phyloP scores from a whole-genome alignment of 2,888 invertebrate species.

The Melieria picta region DNA sequence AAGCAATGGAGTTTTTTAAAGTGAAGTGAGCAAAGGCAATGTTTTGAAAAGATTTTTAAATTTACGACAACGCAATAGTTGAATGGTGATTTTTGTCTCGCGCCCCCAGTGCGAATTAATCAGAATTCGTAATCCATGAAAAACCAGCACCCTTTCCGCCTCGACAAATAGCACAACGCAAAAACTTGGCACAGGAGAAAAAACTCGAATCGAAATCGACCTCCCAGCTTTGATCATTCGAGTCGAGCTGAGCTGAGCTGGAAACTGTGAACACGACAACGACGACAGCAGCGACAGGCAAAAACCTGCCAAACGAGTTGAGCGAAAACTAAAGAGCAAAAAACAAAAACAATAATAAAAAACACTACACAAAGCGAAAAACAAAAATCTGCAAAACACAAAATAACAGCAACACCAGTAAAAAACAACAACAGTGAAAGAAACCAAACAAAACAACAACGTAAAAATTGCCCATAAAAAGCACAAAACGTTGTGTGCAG shows the following conservation, averaged over 20 bases:
- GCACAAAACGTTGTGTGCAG: too few relatives aligned
- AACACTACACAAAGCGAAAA: constrained; percentile 19
- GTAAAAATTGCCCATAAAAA: too few relatives aligned
- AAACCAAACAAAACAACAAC: constrained; percentile 18
- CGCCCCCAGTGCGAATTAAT: too few relatives aligned
- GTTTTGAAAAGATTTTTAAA: too few relatives aligned
- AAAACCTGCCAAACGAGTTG: constrained; percentile 57
- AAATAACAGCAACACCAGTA: constrained; percentile 22
- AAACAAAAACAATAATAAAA: constrained; percentile 40
- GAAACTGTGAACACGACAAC: constrained; percentile 28
- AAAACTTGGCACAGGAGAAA: too few relatives aligned
- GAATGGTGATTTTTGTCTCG: too few relatives aligned
- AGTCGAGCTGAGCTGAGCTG: constrained; percentile 9
- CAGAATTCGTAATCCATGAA: too few relatives aligned
- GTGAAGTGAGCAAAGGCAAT: too few relatives aligned
- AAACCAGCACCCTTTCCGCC: too few relatives aligned
- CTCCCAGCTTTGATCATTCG: constrained; percentile 14
- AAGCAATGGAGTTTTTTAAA: too few relatives aligned
- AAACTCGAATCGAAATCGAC: constrained; percentile 2
- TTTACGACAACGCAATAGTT: too few relatives aligned
- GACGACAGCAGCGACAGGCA: constrained; percentile 19
- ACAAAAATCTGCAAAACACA: constrained; percentile 37
- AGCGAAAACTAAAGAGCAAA: constrained; percentile 40
- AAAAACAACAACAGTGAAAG: constrained; percentile 20
- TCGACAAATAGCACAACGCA: too few relatives aligned